These are phyloP conservation scores for Idaea biselata DNA, from an alignment of 2,888 invertebrate genomes.

Conservation along the genomic window DNA sequence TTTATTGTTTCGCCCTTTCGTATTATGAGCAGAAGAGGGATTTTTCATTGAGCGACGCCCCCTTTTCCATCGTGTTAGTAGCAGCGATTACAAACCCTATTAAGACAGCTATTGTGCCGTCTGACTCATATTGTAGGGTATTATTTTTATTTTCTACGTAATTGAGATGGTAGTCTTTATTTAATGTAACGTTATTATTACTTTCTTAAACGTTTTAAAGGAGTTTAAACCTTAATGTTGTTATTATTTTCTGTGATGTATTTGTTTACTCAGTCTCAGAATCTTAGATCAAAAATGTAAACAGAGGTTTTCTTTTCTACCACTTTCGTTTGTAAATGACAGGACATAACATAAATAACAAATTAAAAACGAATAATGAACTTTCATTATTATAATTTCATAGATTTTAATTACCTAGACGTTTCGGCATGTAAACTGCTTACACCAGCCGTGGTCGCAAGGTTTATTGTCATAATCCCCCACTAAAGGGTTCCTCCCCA, in stretches of 20 bases:
- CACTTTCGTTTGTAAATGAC: too few species aligned
- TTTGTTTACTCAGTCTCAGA: too few species aligned
- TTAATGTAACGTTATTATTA: conserved; percentile 55
- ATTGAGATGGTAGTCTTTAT: conserved; percentile 67
- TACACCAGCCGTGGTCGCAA: too few species aligned
- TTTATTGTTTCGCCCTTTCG: conserved; percentile 68
- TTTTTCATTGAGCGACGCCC: conserved; percentile 67
- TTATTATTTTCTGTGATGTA: not conserved
- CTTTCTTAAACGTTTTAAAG: conserved; percentile 30
- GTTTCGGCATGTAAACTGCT: too few species aligned
- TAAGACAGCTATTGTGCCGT: conserved; percentile 53
- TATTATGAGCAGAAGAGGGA: conserved; percentile 64
- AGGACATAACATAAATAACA: too few species aligned
- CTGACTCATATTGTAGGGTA: conserved; percentile 48
- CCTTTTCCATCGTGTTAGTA: conserved; percentile 48
- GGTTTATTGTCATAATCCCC: too few species aligned
- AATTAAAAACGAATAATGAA: too few species aligned
- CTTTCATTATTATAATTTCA: too few species aligned
- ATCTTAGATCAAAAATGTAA: too few species aligned
- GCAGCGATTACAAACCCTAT: conserved; percentile 66
- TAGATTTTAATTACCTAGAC: too few species aligned
- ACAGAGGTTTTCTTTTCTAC: too few species aligned
- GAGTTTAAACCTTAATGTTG: conserved; percentile 8
- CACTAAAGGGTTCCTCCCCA: too few species aligned
- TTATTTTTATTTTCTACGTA: conserved; percentile 65